These are phyloP conservation scores for Salvelinus alpinus DNA, from an alignment of 2,113 vertebrate species.

Conservation along the genomic window DNA sequence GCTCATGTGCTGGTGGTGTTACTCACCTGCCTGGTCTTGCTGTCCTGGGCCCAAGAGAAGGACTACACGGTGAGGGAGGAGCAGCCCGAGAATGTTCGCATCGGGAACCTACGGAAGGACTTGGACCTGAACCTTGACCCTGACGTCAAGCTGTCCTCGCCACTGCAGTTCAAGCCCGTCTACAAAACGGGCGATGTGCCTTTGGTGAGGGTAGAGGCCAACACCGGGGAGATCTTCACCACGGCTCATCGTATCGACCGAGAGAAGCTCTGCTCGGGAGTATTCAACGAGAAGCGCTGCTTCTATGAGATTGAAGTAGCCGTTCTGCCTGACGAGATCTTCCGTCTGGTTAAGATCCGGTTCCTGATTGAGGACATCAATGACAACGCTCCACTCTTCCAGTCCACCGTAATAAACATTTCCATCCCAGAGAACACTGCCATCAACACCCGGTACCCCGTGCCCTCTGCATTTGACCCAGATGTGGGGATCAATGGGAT, in stretches of 20 bases:
- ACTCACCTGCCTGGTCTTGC: constrained; percentile 84
- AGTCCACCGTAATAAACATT: constrained; percentile 95
- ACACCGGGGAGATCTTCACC: constrained; percentile 95
- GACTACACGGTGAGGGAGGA: constrained; percentile 95
- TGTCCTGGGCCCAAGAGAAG: constrained; percentile 91
- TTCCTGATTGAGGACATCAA: constrained; percentile 99
- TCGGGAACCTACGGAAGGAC: constrained; percentile 94
- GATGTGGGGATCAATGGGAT: constrained; percentile 94
- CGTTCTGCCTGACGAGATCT: constrained; percentile 94
- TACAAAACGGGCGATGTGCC: constrained; percentile 95
- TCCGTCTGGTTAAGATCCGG: constrained; percentile 95
- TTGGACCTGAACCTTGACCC: constrained; percentile 89
- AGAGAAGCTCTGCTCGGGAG: constrained; percentile 92
- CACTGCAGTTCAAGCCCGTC: constrained; percentile 94
- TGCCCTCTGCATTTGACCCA: constrained; percentile 92
- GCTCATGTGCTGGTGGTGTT: constrained; percentile 86
- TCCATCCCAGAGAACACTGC: constrained; percentile 96
- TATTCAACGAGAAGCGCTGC: constrained; percentile 84
- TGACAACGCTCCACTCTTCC: constrained; percentile 95
- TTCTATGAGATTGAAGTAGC: constrained; percentile 98
- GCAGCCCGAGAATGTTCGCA: constrained; percentile 92
- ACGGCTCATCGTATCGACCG: constrained; percentile 91
- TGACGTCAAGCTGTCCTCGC: constrained; percentile 83
- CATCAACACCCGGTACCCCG: constrained; percentile 91
- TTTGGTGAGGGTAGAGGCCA: constrained; percentile 91